Percentiles rank a stretch among this genome's conserved stretches.
These are phyloP conservation scores for Esox masquinongy DNA, from an alignment of 2,797 vertebrate species.

Conservation along the genomic window DNA sequence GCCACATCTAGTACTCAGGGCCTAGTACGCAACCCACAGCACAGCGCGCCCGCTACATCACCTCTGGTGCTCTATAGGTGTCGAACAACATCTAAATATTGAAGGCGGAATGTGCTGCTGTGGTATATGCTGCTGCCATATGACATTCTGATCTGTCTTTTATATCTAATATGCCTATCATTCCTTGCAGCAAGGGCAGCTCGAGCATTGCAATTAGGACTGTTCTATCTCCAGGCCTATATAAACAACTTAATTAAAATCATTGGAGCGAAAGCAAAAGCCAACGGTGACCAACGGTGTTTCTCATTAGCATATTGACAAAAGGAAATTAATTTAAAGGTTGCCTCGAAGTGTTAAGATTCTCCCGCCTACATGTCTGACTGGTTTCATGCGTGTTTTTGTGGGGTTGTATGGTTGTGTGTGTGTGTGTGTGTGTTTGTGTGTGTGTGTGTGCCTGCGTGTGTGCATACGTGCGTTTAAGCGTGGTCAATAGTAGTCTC, in stretches of 20 bases:
- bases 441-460: neutral
- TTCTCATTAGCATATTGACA: slow-evolving; percentile 1
- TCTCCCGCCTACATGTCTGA: neutral
- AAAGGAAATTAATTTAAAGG: slow-evolving; percentile 20
- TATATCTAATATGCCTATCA: neutral
- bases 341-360: neutral
- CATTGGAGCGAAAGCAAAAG: slow-evolving; percentile 10
- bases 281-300: slow-evolving; percentile 9
- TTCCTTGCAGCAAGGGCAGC: neutral
- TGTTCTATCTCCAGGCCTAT: slow-evolving; percentile 1
- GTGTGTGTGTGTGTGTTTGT: too few species aligned
- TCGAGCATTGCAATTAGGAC: slow-evolving; percentile 3
- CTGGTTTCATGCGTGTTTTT: neutral
- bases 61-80: neutral
- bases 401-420: neutral
- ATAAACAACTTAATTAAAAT: slow-evolving; percentile 13
- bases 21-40: neutral
- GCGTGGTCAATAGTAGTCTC: neutral
- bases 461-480: neutral
- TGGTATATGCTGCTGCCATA: neutral
- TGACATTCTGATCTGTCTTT: neutral
- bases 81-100: neutral
- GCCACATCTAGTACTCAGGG: neutral
- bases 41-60: neutral
- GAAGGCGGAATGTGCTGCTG: neutral